phyloP scores from a whole-genome alignment of 1,140 invertebrate genomes.

The Panagrolaimus sp. region DNA sequence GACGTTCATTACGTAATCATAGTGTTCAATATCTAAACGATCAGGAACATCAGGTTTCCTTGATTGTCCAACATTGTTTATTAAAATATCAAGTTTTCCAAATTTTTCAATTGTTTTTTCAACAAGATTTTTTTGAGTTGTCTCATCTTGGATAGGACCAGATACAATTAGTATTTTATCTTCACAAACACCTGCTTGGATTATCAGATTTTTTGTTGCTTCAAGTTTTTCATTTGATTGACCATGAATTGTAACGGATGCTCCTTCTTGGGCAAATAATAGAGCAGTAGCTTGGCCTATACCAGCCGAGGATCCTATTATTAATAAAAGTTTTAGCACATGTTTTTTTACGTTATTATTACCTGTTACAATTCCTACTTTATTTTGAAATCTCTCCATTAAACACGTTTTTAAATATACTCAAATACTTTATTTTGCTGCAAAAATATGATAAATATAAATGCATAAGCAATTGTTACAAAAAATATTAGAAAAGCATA shows the following conservation, averaged over 20 bases:
- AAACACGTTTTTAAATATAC: too few relatives aligned
- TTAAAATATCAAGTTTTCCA: neutral
- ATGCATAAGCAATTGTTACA: too few relatives aligned
- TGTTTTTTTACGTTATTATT: too few relatives aligned
- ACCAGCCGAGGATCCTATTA: neutral
- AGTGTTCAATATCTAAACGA: too few relatives aligned
- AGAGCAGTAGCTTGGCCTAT: neutral
- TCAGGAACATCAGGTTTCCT: neutral
- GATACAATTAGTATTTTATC: neutral
- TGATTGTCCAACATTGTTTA: neutral
- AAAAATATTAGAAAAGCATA: too few relatives aligned
- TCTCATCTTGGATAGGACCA: neutral
- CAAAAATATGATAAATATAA: too few relatives aligned
- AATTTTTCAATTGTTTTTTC: neutral
- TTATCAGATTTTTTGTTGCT: neutral
- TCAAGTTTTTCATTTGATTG: neutral
- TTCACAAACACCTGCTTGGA: neutral
- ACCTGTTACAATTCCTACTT: too few relatives aligned
- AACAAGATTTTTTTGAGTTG: neutral
- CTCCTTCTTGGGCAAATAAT: neutral
- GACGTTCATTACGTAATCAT: too few relatives aligned
- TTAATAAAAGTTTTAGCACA: too few relatives aligned
- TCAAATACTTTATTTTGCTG: too few relatives aligned
- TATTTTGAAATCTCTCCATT: too few relatives aligned
- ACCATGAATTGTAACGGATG: neutral